Percentiles rank a stretch among this genome's conserved stretches.
These are phyloP conservation scores for Lemur catta DNA, from an alignment of 2,797 vertebrate species.

Conservation along the genomic window DNA sequence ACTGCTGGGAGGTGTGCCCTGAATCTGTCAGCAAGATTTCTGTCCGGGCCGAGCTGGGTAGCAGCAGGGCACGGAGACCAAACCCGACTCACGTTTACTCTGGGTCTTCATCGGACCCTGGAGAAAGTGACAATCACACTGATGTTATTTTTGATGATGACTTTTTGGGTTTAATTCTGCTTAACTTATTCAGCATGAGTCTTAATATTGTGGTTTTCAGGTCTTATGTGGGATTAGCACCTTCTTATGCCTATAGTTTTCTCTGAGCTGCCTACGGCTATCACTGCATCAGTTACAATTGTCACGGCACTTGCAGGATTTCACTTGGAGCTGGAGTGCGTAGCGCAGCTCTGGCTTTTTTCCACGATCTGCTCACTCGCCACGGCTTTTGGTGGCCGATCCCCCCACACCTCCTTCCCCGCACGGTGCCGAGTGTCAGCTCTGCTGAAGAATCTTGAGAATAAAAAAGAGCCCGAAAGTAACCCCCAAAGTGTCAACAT, in stretches of 20 bases:
- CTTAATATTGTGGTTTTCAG: constrained; percentile 58
- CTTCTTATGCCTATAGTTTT: constrained; percentile 66
- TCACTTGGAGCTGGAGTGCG: neutral
- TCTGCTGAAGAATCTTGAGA: neutral
- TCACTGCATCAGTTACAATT: neutral
- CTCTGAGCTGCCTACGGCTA: neutral
- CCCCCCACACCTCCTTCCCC: rapidly evolving
- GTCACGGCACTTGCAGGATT: constrained; percentile 45
- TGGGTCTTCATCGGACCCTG: constrained; percentile 70
- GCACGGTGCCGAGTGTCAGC: rapidly evolving
- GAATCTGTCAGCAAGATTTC: constrained; percentile 84
- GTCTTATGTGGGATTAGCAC: constrained; percentile 74
- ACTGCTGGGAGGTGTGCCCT: constrained; percentile 79
- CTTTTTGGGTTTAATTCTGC: constrained; percentile 64
- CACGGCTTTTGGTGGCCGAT: neutral
- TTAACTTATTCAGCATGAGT: constrained; percentile 67
- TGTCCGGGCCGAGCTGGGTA: constrained; percentile 75
- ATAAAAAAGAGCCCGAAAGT: neutral
- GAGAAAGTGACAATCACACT: constrained; percentile 78
- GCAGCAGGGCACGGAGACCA: constrained; percentile 79
- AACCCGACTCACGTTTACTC: constrained; percentile 75
- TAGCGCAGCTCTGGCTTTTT: neutral
- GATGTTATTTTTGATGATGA: constrained; percentile 69
- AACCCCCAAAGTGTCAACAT: neutral
- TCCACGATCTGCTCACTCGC: neutral